These are phyloP conservation scores for Tokudaia muenninki DNA, from an alignment of 2,797 vertebrate species.

Conservation along the genomic window DNA sequence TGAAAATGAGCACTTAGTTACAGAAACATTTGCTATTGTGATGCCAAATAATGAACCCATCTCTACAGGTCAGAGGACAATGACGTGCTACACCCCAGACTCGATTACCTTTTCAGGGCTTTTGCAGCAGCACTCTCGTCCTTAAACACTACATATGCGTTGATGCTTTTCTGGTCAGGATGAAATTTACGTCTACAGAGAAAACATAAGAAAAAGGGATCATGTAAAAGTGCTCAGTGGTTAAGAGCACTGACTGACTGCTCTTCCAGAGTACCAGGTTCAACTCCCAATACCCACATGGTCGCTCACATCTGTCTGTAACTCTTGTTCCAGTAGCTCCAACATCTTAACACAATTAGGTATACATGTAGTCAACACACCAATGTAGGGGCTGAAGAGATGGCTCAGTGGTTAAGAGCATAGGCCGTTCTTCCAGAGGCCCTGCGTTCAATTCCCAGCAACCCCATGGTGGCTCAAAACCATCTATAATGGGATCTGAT, in stretches of 20 bases:
- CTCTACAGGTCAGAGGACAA: neutral
- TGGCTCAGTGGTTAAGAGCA: neutral
- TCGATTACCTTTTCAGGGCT: constrained; percentile 91
- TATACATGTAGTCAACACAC: neutral
- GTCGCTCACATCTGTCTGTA: neutral
- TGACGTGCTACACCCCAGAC: neutral
- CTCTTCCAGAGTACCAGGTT: neutral
- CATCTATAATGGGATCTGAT: neutral
- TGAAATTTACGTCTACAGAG: constrained; percentile 92
- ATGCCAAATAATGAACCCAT: neutral
- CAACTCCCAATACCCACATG: neutral
- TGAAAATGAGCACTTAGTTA: neutral
- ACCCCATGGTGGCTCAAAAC: neutral
- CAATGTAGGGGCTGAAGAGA: neutral
- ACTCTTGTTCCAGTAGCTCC: neutral
- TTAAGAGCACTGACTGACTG: neutral
- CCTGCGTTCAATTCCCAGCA: neutral
- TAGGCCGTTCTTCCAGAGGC: neutral
- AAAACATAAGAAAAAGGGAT: neutral
- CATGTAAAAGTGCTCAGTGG: neutral
- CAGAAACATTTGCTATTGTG: neutral
- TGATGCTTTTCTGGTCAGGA: constrained; percentile 93
- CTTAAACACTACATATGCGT: constrained; percentile 96
- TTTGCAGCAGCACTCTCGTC: constrained; percentile 88
- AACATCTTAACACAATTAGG: neutral